A percentile compares a stretch with the other conserved stretches of the same genome.
Conservation (phyloP, 2,888 invertebrate genomes). For the Tethea ocularis region DNA sequence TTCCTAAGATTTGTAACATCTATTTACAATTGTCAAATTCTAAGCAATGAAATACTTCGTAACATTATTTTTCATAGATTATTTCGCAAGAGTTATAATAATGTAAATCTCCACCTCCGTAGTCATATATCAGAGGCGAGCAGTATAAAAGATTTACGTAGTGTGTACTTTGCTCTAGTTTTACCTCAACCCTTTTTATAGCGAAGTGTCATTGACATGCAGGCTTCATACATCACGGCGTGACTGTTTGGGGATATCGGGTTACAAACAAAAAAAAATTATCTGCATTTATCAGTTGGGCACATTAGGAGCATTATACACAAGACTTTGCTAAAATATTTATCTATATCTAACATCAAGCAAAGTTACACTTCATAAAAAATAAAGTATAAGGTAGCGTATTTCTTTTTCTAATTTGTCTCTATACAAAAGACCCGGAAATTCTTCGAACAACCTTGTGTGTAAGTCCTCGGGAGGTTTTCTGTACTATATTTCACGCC, state of each 20-base stretch:
- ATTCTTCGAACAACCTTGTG: not conserved
- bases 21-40: no score
- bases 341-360: no score
- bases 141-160: conserved; percentile 9
- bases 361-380: no score
- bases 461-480: not conserved
- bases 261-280: not conserved
- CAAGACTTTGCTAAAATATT: no score
- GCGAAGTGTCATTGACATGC: conserved; percentile 33
- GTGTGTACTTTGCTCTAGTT: conserved; percentile 13
- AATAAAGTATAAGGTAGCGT: no score
- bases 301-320: no score
- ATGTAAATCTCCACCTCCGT: not conserved
- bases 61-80: not conserved
- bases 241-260: not conserved
- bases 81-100: not conserved
- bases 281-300: not conserved
- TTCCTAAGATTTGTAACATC: no score
- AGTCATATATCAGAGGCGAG: conserved; percentile 7
- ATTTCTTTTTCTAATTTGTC: no score
- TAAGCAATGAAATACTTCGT: not conserved
- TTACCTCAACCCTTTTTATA: conserved; percentile 21
- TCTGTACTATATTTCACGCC: no score
- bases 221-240: conserved; percentile 6
- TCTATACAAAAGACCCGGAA: not conserved